Percentiles rank a stretch among this genome's conserved stretches.
These are phyloP conservation scores for Lordiphosa collinella DNA, from an alignment of 1,140 invertebrate genomes.

Conservation along the genomic window DNA sequence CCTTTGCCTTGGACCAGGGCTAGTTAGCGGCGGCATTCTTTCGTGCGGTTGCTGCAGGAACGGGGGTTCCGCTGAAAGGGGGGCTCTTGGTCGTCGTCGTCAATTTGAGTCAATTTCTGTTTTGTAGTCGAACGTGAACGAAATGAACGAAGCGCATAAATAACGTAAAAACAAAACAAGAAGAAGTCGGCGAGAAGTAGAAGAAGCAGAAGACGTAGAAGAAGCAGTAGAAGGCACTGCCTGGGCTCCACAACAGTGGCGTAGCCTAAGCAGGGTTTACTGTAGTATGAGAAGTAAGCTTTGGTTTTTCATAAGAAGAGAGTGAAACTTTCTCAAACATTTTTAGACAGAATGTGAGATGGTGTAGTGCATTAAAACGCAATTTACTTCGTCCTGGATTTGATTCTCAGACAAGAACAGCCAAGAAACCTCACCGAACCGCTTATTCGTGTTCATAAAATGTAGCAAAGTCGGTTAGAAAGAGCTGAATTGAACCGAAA, in stretches of 20 bases:
- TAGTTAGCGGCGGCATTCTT: constrained; percentile 66
- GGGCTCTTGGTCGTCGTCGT: constrained; percentile 19
- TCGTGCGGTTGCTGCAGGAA: constrained; percentile 20
- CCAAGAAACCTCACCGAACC: too few species aligned
- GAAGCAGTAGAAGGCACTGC: constrained; percentile 28
- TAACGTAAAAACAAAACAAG: constrained; percentile 55
- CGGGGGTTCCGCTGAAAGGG: not conserved
- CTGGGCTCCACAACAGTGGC: constrained; percentile 16
- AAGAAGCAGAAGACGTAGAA: constrained; percentile 9
- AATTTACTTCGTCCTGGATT: too few species aligned
- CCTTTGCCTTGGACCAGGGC: constrained; percentile 30
- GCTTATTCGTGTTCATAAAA: too few species aligned
- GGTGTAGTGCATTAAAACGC: too few species aligned
- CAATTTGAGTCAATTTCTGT: constrained; percentile 73
- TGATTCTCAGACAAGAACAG: too few species aligned
- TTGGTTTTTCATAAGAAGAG: too few species aligned
- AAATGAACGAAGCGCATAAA: constrained; percentile 72
- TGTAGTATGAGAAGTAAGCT: not conserved
- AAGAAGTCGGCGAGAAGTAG: not conserved
- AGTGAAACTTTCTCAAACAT: too few species aligned
- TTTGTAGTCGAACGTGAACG: constrained; percentile 64
- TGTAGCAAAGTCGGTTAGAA: too few species aligned
- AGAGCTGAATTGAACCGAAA: too few species aligned
- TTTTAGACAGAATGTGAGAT: too few species aligned
- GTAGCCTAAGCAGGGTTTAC: not conserved